A percentile compares a stretch with the other conserved stretches of the same genome.
These are phyloP conservation scores for Vandiemenella viatica DNA, from an alignment of 2,888 invertebrate genomes.

Conservation along the genomic window DNA sequence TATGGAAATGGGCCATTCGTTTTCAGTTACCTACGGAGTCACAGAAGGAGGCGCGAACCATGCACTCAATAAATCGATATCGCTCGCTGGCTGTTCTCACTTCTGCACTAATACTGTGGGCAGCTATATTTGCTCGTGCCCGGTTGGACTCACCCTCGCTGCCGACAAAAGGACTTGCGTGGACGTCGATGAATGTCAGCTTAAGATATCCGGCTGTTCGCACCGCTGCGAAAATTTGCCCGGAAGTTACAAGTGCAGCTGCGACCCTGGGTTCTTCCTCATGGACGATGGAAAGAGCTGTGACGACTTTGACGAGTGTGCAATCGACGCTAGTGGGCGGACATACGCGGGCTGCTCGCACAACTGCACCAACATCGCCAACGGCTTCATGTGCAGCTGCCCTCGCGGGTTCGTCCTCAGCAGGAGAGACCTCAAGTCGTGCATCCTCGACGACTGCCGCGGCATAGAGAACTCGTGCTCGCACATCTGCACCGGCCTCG, in stretches of 20 bases:
- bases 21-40: no score
- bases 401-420: slow-evolving; percentile 10
- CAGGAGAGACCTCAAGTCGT: slow-evolving; percentile 8
- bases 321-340: slow-evolving; percentile 23
- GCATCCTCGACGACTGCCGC: slow-evolving; percentile 24
- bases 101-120: slow-evolving; percentile 28
- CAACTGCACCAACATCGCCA: slow-evolving; percentile 21
- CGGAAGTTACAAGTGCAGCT: slow-evolving; percentile 36
- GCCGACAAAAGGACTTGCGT: slow-evolving; percentile 23
- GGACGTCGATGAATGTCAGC: slow-evolving; percentile 28
- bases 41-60: no score
- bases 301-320: slow-evolving; percentile 30
- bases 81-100: slow-evolving; percentile 30
- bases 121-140: slow-evolving; percentile 29
- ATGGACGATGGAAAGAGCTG: slow-evolving; percentile 24
- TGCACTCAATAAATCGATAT: background rate
- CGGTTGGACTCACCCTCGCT: slow-evolving; percentile 22
- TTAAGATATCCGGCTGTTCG: slow-evolving; percentile 18
- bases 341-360: slow-evolving; percentile 29
- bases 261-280: slow-evolving; percentile 29
- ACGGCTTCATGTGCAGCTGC: slow-evolving; percentile 16
- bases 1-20: no score
- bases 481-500: slow-evolving; percentile 27
- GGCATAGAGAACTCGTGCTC: slow-evolving; percentile 23
- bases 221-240: slow-evolving; percentile 24